Evolutionary conservation across 2,113 vertebrate genomes (phyloP).

Genomic region (Seriola rivoliana): DNA sequence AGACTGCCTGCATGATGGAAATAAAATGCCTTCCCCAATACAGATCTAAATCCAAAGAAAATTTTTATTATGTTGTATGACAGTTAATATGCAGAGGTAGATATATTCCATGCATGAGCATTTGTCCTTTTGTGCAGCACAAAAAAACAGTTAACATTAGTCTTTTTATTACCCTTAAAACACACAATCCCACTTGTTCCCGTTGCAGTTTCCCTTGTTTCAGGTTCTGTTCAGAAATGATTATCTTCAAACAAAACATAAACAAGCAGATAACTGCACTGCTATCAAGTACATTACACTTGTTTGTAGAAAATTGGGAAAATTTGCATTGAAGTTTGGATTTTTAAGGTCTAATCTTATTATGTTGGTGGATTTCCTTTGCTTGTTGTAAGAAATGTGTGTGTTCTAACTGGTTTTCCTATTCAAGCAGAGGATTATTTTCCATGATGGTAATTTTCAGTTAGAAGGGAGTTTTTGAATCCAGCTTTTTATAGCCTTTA

Average conservation of each 20-base stretch:
- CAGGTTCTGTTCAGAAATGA: not conserved
- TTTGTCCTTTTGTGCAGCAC: not conserved
- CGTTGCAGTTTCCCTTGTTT: not conserved
- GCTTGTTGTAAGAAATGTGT: not conserved
- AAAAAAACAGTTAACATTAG: too few relatives aligned
- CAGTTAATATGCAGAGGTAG: not conserved
- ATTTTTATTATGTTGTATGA: not conserved
- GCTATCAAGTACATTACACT: not conserved
- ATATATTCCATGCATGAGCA: too few relatives aligned
- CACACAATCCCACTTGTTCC: not conserved
- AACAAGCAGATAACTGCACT: not conserved
- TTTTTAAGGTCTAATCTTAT: not conserved
- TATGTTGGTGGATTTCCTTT: not conserved
- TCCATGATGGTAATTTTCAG: constrained; percentile 1
- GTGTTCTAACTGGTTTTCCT: constrained; percentile 10
- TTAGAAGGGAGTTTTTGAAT: not conserved
- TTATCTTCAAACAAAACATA: not conserved
- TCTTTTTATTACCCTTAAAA: not conserved
- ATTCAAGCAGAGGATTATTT: constrained; percentile 7
- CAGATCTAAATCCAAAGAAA: not conserved
- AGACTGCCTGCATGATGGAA: not conserved
- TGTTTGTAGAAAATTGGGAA: not conserved
- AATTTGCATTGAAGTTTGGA: not conserved
- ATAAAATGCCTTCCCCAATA: not conserved
- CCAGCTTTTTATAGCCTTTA: not conserved